phyloP scores from a whole-genome alignment of 2,113 vertebrate species.

The Garra rufa region DNA sequence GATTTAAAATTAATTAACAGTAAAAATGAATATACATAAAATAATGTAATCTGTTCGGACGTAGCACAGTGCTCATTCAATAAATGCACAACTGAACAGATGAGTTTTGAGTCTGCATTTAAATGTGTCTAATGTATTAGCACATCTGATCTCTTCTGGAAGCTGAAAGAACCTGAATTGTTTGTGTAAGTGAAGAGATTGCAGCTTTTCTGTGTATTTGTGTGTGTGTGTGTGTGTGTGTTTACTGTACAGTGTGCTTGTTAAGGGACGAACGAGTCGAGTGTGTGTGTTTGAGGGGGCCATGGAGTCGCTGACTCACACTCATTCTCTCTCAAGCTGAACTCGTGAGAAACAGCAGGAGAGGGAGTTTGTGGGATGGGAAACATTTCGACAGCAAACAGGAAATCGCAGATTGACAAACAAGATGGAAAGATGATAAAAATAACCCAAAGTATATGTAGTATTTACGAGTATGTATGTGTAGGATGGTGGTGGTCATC shows the following conservation, averaged over 20 bases:
- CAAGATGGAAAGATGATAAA: slow-evolving; percentile 8
- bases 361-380: slow-evolving; percentile 19
- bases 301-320: slow-evolving; percentile 48
- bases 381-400: slow-evolving; percentile 27
- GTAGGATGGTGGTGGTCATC: background rate
- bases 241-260: slow-evolving; percentile 8
- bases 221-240: slow-evolving; percentile 36
- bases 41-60: too few relatives aligned
- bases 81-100: too few relatives aligned
- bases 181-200: background rate
- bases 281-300: slow-evolving; percentile 25
- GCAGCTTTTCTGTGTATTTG: background rate
- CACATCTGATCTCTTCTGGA: too few relatives aligned
- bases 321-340: slow-evolving; percentile 33
- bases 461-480: background rate
- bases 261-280: background rate
- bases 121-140: too few relatives aligned
- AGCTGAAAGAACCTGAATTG: background rate
- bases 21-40: too few relatives aligned
- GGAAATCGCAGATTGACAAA: slow-evolving; percentile 38
- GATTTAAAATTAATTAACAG: too few relatives aligned
- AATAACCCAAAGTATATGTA: slow-evolving; percentile 17
- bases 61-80: too few relatives aligned
- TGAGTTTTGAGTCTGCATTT: too few relatives aligned
- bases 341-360: slow-evolving; percentile 45